Evolutionary conservation across 1,140 invertebrate genomes (phyloP).

Genomic region (Babylonia areolata): DNA sequence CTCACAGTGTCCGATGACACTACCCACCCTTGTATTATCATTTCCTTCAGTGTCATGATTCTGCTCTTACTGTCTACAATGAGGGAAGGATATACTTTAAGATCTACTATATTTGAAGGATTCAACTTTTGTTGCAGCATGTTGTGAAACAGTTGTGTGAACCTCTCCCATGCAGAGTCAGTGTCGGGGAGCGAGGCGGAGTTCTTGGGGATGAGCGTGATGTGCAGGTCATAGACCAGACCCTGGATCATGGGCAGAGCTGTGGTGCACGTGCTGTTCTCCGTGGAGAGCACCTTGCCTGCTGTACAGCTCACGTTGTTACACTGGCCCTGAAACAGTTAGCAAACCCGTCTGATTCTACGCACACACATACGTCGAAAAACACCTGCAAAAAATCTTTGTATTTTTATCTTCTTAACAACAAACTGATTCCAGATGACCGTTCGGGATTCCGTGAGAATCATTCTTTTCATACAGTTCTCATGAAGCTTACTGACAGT

Average conservation of each 20-base stretch:
- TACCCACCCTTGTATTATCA: not conserved
- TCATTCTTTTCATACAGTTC: too few species aligned
- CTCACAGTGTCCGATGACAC: not conserved
- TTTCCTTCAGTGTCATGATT: not conserved
- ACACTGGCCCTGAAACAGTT: conserved; percentile 23
- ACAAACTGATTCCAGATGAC: too few species aligned
- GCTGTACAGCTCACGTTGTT: conserved; percentile 17
- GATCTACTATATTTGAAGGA: too few species aligned
- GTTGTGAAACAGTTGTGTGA: too few species aligned
- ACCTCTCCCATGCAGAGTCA: too few species aligned
- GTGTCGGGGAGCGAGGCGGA: not conserved
- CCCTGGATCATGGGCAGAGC: not conserved
- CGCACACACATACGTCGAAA: too few species aligned
- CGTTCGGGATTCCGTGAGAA: too few species aligned
- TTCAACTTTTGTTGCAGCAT: not conserved
- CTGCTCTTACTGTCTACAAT: too few species aligned
- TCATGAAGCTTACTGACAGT: too few species aligned
- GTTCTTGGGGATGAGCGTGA: not conserved
- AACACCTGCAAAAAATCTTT: too few species aligned
- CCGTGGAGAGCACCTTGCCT: not conserved
- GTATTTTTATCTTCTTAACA: too few species aligned
- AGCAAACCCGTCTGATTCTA: too few species aligned
- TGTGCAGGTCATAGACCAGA: not conserved
- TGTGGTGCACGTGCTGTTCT: conserved; percentile 23
- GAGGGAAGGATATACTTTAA: not conserved